Evolutionary conservation across 2,113 vertebrate genomes (phyloP).

Genomic region (Psophia crepitans): DNA sequence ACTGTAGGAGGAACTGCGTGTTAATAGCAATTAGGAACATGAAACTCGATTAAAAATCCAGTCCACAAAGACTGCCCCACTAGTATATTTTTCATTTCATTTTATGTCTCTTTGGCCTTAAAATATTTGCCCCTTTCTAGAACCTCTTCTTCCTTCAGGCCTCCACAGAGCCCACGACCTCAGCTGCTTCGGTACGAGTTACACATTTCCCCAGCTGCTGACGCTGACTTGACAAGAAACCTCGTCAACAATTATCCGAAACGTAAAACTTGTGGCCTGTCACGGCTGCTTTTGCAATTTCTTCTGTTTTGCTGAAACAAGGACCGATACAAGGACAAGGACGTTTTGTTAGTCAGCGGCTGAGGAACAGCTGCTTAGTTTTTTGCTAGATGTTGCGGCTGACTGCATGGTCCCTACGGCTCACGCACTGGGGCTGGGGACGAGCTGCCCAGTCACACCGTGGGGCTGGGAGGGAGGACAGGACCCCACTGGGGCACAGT

Average conservation of each 20-base stretch:
- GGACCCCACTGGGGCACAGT: not conserved
- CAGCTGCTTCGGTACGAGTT: not conserved
- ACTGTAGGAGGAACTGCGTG: not conserved
- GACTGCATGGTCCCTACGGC: not conserved
- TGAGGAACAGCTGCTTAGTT: not conserved
- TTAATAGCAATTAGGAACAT: not conserved
- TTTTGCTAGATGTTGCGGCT: not conserved
- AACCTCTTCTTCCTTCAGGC: not conserved
- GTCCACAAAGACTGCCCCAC: not conserved
- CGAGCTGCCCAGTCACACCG: rapidly evolving
- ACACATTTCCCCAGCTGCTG: not conserved
- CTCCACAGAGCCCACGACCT: not conserved
- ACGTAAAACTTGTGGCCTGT: not conserved
- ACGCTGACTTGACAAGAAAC: not conserved
- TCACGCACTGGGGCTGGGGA: not conserved
- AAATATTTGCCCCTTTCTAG: not conserved
- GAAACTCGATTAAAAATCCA: not conserved
- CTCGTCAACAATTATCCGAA: not conserved
- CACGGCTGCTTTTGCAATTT: not conserved
- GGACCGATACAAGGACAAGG: not conserved
- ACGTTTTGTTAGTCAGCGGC: not conserved
- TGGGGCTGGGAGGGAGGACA: not conserved
- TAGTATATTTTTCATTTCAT: not conserved
- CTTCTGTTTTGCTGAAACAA: not conserved
- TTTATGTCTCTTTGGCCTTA: not conserved